Evolutionary conservation across 2,888 invertebrate species (phyloP), one percentile per base, ranked within the genome.

Genomic region (Stenchaetothrips biformis): DNA sequence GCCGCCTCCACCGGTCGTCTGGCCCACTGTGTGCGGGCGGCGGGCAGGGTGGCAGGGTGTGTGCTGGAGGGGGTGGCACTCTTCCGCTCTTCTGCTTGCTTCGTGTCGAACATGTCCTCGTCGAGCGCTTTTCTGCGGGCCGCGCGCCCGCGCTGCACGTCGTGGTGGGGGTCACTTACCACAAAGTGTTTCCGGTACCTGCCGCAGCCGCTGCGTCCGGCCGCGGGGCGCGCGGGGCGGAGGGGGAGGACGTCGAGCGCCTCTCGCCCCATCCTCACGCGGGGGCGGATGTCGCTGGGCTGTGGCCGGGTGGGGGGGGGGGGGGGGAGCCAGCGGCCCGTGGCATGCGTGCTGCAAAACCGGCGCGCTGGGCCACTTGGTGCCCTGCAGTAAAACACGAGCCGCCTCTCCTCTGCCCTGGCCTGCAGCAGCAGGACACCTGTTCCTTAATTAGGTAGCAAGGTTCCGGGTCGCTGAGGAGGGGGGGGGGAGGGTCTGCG

Each of bases 381-480:
- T 9, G 59, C 13, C 13, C 1, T 16, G 59, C 9, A 59, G 59
- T 6, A 59, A 18, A 6, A 59, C 37, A 37, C 37, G 37, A 4
- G 2, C 37, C 37, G 37, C 37, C 37, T 4, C 37, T 1, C 37
- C 37, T 4, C 59, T 9, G 0, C 6, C 11, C 13, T 13, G 13
- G 18, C 59, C 59, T 59, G 59, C 59, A 59, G 59, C 59, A 59
- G 59, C 21, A 25, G 37, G 21, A 21, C 67, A 74, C 67, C 67
- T 25, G 67, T 21, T 21, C 67, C 67, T 74, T 74, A 74, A 74
- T 74, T 74, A 74, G 67, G 21, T 25, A 37, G 25, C 21, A 74
- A 74, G 67, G 67, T 53, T 16, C 53, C 53, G 16, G 53, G 53
- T 6, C 13, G 53, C 2, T 2, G 53, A 9, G 13, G 53, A 7